These are phyloP conservation scores for Cygnus olor DNA, from an alignment of 2,797 vertebrate genomes.

Conservation along the genomic window DNA sequence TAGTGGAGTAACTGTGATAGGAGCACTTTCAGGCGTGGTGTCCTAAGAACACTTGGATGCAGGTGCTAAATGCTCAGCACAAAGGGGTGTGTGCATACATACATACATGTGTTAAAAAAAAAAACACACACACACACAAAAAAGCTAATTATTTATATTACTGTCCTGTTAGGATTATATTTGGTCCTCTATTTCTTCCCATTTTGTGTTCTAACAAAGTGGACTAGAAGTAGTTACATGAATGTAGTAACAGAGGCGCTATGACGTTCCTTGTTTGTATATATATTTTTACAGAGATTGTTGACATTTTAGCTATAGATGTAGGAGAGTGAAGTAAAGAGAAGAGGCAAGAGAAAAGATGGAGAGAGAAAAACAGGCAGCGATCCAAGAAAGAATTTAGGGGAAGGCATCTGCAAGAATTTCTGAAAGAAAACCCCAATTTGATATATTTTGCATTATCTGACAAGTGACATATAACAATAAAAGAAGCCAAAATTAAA, in stretches of 20 bases:
- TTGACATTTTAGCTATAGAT: not conserved
- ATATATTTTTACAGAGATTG: not conserved
- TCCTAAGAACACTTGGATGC: not conserved
- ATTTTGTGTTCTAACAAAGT: not conserved
- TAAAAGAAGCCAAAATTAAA: not conserved
- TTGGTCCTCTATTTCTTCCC: not conserved
- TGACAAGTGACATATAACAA: not conserved
- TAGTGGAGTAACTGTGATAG: not conserved
- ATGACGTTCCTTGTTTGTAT: not conserved
- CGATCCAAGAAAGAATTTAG: not conserved
- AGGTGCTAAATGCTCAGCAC: not conserved
- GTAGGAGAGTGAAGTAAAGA: not conserved
- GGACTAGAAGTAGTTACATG: not conserved
- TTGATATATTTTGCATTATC: not conserved
- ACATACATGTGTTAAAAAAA: no score
- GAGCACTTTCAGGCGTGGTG: not conserved
- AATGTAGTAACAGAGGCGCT: not conserved
- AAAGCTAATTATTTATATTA: not conserved
- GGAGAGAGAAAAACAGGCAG: not conserved
- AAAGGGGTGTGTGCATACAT: not conserved
- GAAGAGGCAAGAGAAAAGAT: not conserved
- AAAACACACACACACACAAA: no score
- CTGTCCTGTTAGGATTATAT: not conserved
- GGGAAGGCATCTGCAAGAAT: not conserved
- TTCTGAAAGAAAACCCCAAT: not conserved